Conservation (phyloP, 1,140 invertebrate species). For the Eumeta japonica region DNA sequence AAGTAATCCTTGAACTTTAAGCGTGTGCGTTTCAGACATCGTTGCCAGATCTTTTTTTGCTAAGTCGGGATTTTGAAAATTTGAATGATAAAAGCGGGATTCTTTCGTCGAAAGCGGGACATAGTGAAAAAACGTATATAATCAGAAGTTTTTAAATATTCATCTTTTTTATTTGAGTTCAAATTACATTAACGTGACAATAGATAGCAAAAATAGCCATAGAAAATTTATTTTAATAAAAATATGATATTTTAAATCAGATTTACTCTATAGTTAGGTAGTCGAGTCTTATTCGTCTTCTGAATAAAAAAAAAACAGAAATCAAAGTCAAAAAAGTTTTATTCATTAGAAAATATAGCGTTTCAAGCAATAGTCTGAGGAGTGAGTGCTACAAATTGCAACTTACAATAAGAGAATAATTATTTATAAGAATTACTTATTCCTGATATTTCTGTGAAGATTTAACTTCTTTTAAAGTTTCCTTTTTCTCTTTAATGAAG, state of each 20-base stretch:
- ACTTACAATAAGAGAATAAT: neutral
- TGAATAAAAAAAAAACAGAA: neutral
- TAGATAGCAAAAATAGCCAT: slow-evolving; percentile 4
- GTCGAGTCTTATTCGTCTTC: neutral
- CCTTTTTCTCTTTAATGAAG: slow-evolving; percentile 3
- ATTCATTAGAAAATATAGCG: slow-evolving; percentile 1
- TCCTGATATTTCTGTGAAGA: slow-evolving; percentile 3
- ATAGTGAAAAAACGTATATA: too few relatives aligned
- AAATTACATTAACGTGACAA: slow-evolving; percentile 4
- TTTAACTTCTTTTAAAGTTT: slow-evolving; percentile 4
- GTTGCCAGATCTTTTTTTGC: slow-evolving; percentile 4
- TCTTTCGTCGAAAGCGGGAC: too few relatives aligned
- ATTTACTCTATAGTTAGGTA: neutral
- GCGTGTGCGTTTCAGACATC: too few relatives aligned
- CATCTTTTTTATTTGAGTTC: neutral
- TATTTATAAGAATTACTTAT: slow-evolving; percentile 1
- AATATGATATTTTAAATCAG: neutral
- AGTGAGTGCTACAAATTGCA: too few relatives aligned
- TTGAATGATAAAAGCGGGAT: slow-evolving; percentile 4
- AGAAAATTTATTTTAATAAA: slow-evolving; percentile 1
- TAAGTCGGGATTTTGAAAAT: slow-evolving; percentile 1
- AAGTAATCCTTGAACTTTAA: neutral
- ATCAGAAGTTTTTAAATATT: slow-evolving; percentile 4
- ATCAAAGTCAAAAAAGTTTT: neutral
- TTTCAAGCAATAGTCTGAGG: too few relatives aligned